Conservation (phyloP, 2,797 vertebrate genomes). For the Acanthiza pusilla region DNA sequence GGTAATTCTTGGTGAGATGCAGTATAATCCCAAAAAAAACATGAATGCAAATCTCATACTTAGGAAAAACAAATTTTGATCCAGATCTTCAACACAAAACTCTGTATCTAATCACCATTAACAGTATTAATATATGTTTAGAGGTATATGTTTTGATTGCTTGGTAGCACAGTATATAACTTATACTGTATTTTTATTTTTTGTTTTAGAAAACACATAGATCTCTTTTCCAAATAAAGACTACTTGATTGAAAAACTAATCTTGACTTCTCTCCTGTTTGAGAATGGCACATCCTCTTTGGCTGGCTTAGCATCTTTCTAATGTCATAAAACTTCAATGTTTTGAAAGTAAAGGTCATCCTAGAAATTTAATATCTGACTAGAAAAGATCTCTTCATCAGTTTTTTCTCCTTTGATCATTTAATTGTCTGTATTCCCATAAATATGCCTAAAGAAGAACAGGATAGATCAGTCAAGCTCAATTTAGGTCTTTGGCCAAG, state of each 20-base stretch:
- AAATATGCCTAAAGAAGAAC: conserved; percentile 62
- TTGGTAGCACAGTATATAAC: neutral
- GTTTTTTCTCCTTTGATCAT: conserved; percentile 63
- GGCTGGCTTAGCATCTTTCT: conserved; percentile 33
- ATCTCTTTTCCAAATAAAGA: neutral
- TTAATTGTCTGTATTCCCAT: conserved; percentile 69
- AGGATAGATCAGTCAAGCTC: conserved; percentile 59
- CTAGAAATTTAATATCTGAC: conserved; percentile 55
- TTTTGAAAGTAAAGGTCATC: conserved; percentile 56
- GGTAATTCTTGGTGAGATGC: neutral
- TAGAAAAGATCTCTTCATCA: conserved; percentile 59
- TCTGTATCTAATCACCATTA: neutral
- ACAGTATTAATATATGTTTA: neutral
- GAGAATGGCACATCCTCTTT: conserved; percentile 31
- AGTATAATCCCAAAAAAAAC: neutral
- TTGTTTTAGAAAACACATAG: neutral
- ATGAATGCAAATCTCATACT: neutral
- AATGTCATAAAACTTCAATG: conserved; percentile 28
- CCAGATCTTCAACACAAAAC: neutral
- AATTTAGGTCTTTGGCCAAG: conserved; percentile 63
- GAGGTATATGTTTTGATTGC: neutral
- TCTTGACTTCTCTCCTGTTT: conserved; percentile 20
- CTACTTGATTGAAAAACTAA: neutral
- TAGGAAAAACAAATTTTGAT: neutral
- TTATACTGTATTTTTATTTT: neutral